phyloP scores from a whole-genome alignment of 2,797 vertebrate genomes.

The Danionella dracula region DNA sequence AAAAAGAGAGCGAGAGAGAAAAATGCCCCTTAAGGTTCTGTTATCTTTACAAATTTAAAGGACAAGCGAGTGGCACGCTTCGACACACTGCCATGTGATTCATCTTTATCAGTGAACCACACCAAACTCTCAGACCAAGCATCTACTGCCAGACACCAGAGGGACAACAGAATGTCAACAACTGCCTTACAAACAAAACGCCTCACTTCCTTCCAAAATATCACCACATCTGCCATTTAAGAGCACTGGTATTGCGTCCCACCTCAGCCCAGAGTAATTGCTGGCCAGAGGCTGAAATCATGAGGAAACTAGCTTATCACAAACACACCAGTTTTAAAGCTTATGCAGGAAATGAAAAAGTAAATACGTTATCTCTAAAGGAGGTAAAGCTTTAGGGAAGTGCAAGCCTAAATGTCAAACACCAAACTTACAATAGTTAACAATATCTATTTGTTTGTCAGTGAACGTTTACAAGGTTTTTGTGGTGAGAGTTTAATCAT shows the following conservation, averaged over 20 bases:
- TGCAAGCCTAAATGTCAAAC: slow-evolving; percentile 47
- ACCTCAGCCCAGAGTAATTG: slow-evolving; percentile 30
- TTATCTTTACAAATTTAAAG: slow-evolving; percentile 36
- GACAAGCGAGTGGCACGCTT: slow-evolving; percentile 27
- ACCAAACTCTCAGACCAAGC: slow-evolving; percentile 20
- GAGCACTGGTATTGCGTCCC: slow-evolving; percentile 12
- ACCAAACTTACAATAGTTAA: slow-evolving; percentile 38
- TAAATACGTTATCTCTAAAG: slow-evolving; percentile 32
- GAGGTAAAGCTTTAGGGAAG: slow-evolving; percentile 24
- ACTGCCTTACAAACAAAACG: slow-evolving; percentile 31
- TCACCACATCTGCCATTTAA: slow-evolving; percentile 29
- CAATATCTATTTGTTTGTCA: slow-evolving; percentile 10
- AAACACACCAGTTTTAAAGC: slow-evolving; percentile 34
- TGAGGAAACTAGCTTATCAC: slow-evolving; percentile 35
- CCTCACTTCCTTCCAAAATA: slow-evolving; percentile 29
- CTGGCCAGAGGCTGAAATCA: slow-evolving; percentile 22
- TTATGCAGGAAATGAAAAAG: slow-evolving; percentile 25
- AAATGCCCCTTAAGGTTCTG: slow-evolving; percentile 20
- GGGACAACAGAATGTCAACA: slow-evolving; percentile 39
- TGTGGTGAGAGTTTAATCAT: no score
- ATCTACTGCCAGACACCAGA: slow-evolving; percentile 3
- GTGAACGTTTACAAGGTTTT: background rate
- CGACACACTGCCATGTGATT: slow-evolving; percentile 12
- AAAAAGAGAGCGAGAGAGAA: background rate
- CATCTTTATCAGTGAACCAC: slow-evolving; percentile 38